phyloP scores from a whole-genome alignment of 2,797 vertebrate species.

The Simalia tracyae region DNA sequence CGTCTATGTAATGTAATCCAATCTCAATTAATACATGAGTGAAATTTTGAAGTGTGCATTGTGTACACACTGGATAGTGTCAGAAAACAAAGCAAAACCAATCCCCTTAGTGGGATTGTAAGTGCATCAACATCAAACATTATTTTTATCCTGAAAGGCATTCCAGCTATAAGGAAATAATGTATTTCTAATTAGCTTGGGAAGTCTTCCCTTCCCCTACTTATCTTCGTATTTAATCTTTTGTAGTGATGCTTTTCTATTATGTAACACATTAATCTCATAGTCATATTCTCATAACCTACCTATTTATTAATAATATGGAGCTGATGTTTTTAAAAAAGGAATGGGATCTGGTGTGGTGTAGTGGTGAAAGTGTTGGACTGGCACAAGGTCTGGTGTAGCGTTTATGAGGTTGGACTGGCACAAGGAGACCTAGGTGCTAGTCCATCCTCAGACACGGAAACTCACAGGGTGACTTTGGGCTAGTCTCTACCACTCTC shows the following conservation, averaged over 20 bases:
- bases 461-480: background rate
- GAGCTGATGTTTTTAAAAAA: background rate
- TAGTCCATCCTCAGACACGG: background rate
- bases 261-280: background rate
- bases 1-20: background rate
- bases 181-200: background rate
- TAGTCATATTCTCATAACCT: background rate
- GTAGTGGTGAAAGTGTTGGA: background rate
- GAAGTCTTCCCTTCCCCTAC: background rate
- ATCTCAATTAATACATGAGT: background rate
- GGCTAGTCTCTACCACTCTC: background rate
- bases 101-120: background rate
- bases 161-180: background rate
- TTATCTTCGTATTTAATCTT: background rate
- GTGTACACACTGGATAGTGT: background rate
- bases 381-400: background rate
- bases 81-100: background rate
- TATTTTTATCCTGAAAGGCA: background rate
- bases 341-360: background rate
- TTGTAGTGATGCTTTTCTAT: background rate
- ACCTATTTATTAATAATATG: background rate
- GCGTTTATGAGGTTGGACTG: background rate
- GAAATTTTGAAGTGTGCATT: background rate
- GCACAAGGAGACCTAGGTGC: background rate
- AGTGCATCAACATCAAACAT: background rate